Evolutionary conservation across 2,113 vertebrate species (phyloP).

Genomic region (Chlorodrepanis virens): DNA sequence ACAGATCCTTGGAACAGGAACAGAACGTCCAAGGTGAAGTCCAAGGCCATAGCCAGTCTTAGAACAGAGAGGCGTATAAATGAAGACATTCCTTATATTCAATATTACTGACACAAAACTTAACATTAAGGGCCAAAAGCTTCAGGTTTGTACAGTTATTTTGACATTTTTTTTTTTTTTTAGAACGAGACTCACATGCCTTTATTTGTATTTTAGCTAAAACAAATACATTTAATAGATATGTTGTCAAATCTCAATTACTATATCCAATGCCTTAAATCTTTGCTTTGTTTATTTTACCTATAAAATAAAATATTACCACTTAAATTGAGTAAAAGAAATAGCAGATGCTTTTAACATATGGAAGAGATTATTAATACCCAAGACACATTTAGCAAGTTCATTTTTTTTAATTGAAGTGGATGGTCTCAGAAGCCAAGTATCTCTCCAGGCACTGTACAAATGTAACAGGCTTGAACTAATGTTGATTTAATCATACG

Average conservation of each 20-base stretch:
- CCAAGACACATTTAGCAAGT: not conserved
- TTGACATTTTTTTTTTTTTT: not conserved
- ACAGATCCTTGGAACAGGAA: not conserved
- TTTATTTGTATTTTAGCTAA: not conserved
- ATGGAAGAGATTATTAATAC: not conserved
- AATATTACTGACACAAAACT: not conserved
- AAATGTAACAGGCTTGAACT: not conserved
- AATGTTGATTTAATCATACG: not conserved
- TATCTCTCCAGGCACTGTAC: not conserved
- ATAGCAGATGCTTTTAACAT: not conserved
- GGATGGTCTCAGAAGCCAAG: not conserved
- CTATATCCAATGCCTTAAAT: not conserved
- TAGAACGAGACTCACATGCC: fast-evolving
- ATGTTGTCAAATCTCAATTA: not conserved
- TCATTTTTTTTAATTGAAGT: not conserved
- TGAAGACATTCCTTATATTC: not conserved
- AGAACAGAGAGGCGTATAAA: not conserved
- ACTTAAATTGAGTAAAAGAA: not conserved
- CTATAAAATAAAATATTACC: not conserved
- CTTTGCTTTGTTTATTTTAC: not conserved
- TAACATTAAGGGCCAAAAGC: not conserved
- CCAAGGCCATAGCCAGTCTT: not conserved
- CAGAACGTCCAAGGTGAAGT: not conserved
- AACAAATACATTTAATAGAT: not conserved
- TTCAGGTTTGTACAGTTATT: not conserved